These are phyloP conservation scores for Thomomys bottae DNA, from an alignment of 2,113 vertebrate genomes.

Conservation along the genomic window DNA sequence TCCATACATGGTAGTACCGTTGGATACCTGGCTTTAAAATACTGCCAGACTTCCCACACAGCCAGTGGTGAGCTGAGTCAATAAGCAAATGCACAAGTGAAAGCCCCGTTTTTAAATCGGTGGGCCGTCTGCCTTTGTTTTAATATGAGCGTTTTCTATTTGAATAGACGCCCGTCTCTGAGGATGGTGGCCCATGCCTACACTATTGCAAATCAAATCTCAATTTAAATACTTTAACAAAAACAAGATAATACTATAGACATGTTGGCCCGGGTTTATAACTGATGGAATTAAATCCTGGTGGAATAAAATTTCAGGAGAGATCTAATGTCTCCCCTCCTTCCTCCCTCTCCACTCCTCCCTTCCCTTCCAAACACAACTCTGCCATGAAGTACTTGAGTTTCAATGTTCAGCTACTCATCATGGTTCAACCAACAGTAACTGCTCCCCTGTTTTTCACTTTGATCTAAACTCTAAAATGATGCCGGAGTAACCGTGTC, in stretches of 20 bases:
- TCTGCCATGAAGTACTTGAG: neutral
- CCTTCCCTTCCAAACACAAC: neutral
- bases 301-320: constrained; percentile 2
- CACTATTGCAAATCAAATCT: constrained; percentile 29
- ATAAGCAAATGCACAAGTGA: constrained; percentile 15
- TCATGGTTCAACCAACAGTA: neutral
- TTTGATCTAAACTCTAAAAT: neutral
- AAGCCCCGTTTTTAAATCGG: constrained; percentile 36
- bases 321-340: neutral
- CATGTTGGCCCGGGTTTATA: neutral
- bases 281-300: neutral
- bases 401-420: neutral
- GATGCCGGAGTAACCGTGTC: neutral
- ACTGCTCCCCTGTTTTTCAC: neutral
- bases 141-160: neutral
- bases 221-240: neutral
- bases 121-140: constrained; percentile 30
- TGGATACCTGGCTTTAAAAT: constrained; percentile 46
- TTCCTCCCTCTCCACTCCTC: neutral
- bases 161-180: neutral
- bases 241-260: neutral
- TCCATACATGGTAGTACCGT: constrained; percentile 4
- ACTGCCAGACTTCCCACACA: constrained; percentile 11
- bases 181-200: neutral
- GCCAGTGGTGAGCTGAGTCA: constrained; percentile 19